phyloP scores from a whole-genome alignment of 37 sponge, comb jelly and placozoan species.

The Halisarca cf. caerulea region DNA sequence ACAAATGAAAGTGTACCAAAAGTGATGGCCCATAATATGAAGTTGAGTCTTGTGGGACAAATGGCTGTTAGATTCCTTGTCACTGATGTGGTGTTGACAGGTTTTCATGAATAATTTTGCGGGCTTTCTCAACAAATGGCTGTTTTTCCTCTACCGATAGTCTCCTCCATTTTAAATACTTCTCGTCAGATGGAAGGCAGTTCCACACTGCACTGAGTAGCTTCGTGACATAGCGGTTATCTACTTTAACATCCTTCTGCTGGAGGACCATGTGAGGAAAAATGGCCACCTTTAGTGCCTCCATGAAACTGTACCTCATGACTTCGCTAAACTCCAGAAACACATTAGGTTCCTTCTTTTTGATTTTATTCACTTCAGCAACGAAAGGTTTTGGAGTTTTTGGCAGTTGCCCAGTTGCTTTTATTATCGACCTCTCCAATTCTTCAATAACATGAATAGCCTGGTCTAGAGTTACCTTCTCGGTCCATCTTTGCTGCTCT shows the following conservation, averaged over 20 bases:
- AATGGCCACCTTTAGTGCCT: background rate
- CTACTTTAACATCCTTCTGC: background rate
- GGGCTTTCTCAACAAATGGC: background rate
- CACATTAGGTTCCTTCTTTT: constrained; percentile 6
- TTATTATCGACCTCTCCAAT: background rate
- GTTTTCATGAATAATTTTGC: background rate
- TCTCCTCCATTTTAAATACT: background rate
- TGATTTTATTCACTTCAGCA: background rate
- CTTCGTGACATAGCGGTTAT: constrained; percentile 2
- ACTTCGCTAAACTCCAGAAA: background rate
- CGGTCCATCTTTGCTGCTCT: background rate
- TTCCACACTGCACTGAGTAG: constrained; percentile 16
- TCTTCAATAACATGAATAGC: background rate
- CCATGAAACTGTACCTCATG: background rate
- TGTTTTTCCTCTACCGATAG: background rate
- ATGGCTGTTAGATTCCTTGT: too few relatives aligned
- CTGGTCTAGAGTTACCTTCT: background rate
- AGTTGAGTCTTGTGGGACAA: too few relatives aligned
- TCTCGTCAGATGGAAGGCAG: background rate
- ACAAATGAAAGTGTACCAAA: too few relatives aligned
- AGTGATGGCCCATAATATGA: too few relatives aligned
- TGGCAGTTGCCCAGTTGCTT: background rate
- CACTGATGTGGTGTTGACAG: background rate
- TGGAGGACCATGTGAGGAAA: background rate
- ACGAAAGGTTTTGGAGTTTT: constrained; percentile 3